Percentiles rank a stretch among this genome's conserved stretches.
Evolutionary conservation across 2,888 invertebrate genomes (phyloP).

Genomic region (Drosophila falleni): DNA sequence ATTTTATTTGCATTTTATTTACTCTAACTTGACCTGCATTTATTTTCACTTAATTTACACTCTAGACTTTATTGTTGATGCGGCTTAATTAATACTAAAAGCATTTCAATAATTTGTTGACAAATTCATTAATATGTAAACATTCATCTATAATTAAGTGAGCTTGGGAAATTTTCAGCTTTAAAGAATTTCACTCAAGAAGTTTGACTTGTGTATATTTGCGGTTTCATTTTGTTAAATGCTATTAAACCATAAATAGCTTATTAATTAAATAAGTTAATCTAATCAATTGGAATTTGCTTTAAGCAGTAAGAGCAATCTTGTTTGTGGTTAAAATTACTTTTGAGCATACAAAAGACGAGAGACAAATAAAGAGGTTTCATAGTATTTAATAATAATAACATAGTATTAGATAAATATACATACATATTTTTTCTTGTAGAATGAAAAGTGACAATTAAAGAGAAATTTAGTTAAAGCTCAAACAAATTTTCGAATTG

Average conservation of each 20-base stretch:
- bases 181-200: not conserved
- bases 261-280: slow-evolving; percentile 8
- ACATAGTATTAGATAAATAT: no score
- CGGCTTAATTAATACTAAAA: no score
- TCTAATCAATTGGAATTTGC: not conserved
- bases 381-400: not conserved
- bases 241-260: slow-evolving; percentile 2
- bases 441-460: no score
- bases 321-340: not conserved
- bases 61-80: no score
- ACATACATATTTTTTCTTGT: no score
- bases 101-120: not conserved
- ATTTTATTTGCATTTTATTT: not conserved
- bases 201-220: slow-evolving; percentile 4
- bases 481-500: not conserved
- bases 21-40: not conserved
- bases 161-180: slow-evolving; percentile 9
- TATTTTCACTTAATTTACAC: no score
- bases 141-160: not conserved
- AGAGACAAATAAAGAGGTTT: not conserved
- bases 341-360: not conserved
- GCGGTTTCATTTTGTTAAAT: not conserved
- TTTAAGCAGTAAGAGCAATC: not conserved
- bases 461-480: not conserved
- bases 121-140: slow-evolving; percentile 5